Evolutionary conservation across 2,888 invertebrate species (phyloP).

Genomic region (Ochropleura plecta): DNA sequence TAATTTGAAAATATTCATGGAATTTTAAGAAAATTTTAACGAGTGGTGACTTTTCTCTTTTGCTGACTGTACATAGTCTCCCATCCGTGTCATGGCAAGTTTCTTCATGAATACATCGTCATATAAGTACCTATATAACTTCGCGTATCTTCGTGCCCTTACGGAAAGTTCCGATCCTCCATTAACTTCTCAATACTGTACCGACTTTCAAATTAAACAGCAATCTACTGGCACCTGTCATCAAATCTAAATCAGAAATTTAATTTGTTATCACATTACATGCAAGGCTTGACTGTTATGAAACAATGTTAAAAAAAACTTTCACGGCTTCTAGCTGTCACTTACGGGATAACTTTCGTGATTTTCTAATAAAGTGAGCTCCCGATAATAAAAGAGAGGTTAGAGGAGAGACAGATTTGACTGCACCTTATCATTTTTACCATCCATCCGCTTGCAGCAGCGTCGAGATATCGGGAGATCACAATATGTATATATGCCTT

Average conservation of each 20-base stretch:
- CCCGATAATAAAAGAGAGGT: too few relatives aligned
- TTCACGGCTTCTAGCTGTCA: too few relatives aligned
- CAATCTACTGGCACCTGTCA: neutral
- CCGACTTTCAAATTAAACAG: neutral
- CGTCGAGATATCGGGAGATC: too few relatives aligned
- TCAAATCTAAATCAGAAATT: neutral
- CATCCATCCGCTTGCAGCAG: too few relatives aligned
- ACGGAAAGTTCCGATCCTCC: neutral
- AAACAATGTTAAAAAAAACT: too few relatives aligned
- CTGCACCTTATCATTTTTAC: too few relatives aligned
- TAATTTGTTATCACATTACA: neutral
- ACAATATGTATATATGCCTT: neutral
- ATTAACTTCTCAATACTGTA: neutral
- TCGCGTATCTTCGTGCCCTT: neutral
- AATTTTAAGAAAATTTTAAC: too few relatives aligned
- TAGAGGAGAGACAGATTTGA: too few relatives aligned
- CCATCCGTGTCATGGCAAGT: conserved; percentile 22
- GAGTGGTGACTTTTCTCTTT: too few relatives aligned
- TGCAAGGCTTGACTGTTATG: neutral
- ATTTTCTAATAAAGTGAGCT: too few relatives aligned
- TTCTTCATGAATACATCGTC: conserved; percentile 1
- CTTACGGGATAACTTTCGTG: too few relatives aligned
- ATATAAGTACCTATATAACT: neutral
- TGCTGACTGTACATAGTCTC: neutral
- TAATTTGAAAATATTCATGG: too few relatives aligned